Percentiles rank a stretch among this genome's conserved stretches.
These are phyloP conservation scores for Anoplius nigerrimus DNA, from an alignment of 2,888 invertebrate species.

Conservation along the genomic window DNA sequence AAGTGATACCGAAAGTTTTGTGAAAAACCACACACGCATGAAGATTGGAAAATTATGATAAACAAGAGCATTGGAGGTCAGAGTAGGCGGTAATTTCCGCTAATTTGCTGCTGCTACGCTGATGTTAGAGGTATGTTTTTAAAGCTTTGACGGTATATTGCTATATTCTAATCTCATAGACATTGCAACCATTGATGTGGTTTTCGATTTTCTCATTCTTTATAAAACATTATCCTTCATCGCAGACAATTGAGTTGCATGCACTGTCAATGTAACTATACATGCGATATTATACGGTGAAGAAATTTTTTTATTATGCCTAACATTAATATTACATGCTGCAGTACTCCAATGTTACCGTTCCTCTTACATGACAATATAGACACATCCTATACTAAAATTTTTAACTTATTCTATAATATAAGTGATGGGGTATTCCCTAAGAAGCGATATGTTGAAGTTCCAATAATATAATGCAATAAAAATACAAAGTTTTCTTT, in stretches of 20 bases:
- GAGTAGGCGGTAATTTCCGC: constrained; percentile 67
- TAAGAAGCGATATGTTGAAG: no score
- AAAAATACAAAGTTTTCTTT: no score
- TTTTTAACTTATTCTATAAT: no score
- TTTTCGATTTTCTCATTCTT: constrained; percentile 7
- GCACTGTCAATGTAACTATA: neutral
- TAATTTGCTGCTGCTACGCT: constrained; percentile 72
- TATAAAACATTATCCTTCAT: neutral
- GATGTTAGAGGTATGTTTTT: constrained; percentile 73
- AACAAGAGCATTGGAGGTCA: constrained; percentile 69
- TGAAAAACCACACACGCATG: constrained; percentile 64
- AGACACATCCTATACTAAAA: no score
- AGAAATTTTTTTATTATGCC: no score
- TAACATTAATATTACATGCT: constrained; percentile 16
- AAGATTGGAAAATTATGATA: constrained; percentile 68
- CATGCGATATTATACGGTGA: no score
- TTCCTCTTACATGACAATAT: constrained; percentile 36
- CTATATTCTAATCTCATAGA: constrained; percentile 34
- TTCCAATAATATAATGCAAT: no score
- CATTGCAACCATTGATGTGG: constrained; percentile 34
- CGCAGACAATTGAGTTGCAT: neutral
- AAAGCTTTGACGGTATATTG: constrained; percentile 68
- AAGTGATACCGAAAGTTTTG: constrained; percentile 57
- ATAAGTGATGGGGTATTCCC: no score
- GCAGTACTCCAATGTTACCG: constrained; percentile 49